Evolutionary conservation across 1,140 invertebrate genomes (phyloP), one percentile per base, ranked within the genome.

Genomic region (Phymastichus coffea): DNA sequence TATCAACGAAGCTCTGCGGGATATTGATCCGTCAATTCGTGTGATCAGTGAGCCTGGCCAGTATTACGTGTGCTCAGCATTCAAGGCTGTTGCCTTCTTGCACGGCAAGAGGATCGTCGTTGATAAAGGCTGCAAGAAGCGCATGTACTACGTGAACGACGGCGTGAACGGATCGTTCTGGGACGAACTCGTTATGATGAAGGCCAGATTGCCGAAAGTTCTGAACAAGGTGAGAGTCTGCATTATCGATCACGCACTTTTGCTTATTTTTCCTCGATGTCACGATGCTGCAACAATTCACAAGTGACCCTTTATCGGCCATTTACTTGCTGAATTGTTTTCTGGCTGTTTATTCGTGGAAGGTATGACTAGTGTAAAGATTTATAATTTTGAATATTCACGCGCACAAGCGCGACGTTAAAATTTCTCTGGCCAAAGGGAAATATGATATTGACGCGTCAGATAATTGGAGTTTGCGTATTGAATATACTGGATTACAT

Each of bases 41-140:
- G 80, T 90, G 25, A 89, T 91, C 66, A 85, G 85, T 61, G 88
- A 91, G 66, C 88, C 88, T 2, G 88, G 89, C n/a, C 80, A 86
- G 48, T 91, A 84, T 72, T 88, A 87, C 64, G 85, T 84, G 1
- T 82, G 85, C 2, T 84, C 86, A 1, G 86, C 88, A 1, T 87
- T 87, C 67, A 85, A 84, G 19, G 68, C 89, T 9, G 81, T 78
- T 8, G 82, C 84, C n/a, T 83, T 83, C 54, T 73, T 91, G 10
- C 85, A 88, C 63, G 83, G 86, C 2, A 86, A 84, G 66, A 83
- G 82, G 43, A 68, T 81, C 19, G 73, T 84, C 10, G 44, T 38
- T 1, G 72, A 73, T 0, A 61, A 64, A 12, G 53, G 49, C 19
- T 14, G 41, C 3, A 68, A 66, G 44, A 63, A 70, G 78, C 77